Percentiles rank a stretch among this genome's conserved stretches.
These are phyloP conservation scores for Hemibagrus guttatus DNA, from an alignment of 2,797 vertebrate species.

Conservation along the genomic window DNA sequence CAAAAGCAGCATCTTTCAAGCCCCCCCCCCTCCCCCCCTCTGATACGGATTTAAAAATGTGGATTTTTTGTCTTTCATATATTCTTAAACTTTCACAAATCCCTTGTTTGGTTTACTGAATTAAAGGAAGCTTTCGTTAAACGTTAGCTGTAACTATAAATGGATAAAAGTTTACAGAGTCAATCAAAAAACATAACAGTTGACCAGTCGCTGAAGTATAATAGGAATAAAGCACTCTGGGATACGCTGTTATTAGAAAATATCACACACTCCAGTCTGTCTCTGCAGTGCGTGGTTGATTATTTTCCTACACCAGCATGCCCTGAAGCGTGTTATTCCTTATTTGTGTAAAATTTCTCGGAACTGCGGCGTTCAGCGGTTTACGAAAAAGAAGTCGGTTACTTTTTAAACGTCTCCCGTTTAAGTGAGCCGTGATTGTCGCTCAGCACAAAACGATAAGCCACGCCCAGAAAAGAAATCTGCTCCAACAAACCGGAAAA, in stretches of 20 bases:
- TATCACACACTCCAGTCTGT: background rate
- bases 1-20: conserved; percentile 29
- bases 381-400: no score
- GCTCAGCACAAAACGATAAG: background rate
- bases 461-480: conserved; percentile 1
- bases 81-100: background rate
- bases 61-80: no score
- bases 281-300: background rate
- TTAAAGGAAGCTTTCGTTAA: background rate
- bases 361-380: no score
- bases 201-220: background rate
- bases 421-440: background rate
- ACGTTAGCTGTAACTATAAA: background rate
- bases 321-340: no score
- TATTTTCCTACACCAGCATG: background rate
- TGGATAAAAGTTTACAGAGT: background rate
- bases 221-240: background rate
- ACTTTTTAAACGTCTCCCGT: no score
- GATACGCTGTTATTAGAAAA: background rate
- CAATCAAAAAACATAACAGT: background rate
- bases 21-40: background rate
- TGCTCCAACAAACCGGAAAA: conserved; percentile 20
- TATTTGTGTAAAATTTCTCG: no score
- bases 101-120: background rate
- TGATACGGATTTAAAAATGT: background rate